These are phyloP conservation scores for Arnoldichthys spilopterus DNA, from an alignment of 2,797 vertebrate genomes.

Conservation along the genomic window DNA sequence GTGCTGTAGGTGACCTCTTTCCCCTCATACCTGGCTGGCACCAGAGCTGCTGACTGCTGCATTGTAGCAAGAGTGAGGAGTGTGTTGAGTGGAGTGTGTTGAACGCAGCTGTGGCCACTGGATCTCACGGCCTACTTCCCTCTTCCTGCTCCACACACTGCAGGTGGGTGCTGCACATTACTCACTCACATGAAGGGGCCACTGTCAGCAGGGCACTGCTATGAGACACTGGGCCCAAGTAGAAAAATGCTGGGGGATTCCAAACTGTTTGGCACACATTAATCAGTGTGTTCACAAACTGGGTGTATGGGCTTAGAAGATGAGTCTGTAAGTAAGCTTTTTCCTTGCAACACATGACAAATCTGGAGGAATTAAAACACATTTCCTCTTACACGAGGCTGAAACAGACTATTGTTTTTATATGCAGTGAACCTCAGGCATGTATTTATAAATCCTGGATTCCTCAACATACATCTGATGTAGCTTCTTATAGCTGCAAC, in stretches of 20 bases:
- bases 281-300: background rate
- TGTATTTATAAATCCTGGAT: background rate
- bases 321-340: background rate
- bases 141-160: slow-evolving; percentile 14
- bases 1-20: slow-evolving; percentile 8
- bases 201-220: background rate
- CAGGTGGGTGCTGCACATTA: slow-evolving; percentile 31
- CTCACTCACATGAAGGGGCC: slow-evolving; percentile 12
- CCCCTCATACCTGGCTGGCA: slow-evolving; percentile 3
- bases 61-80: slow-evolving; percentile 6
- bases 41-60: slow-evolving; percentile 32
- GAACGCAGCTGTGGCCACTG: background rate
- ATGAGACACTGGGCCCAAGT: background rate
- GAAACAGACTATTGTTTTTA: background rate
- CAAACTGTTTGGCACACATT: background rate
- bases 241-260: slow-evolving; percentile 3
- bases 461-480: too few relatives aligned
- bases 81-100: background rate
- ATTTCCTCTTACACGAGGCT: too few relatives aligned
- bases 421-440: background rate
- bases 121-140: slow-evolving; percentile 11
- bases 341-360: background rate
- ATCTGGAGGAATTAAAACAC: background rate
- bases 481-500: background rate
- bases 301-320: background rate